phyloP scores from a whole-genome alignment of 2,888 invertebrate species.

The Boloria selene region DNA sequence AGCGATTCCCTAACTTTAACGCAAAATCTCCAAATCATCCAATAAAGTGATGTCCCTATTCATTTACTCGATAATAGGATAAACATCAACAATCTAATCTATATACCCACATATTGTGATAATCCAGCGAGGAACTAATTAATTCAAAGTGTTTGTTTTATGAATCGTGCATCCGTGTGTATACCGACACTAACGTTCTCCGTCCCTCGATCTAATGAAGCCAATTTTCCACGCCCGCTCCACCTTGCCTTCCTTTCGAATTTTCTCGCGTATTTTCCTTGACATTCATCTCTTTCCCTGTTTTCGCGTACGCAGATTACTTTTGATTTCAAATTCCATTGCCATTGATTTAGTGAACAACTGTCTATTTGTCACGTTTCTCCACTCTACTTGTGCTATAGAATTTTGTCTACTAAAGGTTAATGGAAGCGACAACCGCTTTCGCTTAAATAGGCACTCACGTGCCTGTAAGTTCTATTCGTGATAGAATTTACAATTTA shows the following conservation, averaged over 20 bases:
- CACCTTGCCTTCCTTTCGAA: slow-evolving; percentile 76
- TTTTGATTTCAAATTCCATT: slow-evolving; percentile 76
- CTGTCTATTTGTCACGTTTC: slow-evolving; percentile 39
- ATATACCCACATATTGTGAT: neutral
- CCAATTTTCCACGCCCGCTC: slow-evolving; percentile 75
- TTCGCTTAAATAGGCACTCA: slow-evolving; percentile 13
- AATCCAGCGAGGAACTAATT: slow-evolving; percentile 19
- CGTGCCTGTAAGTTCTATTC: slow-evolving; percentile 7
- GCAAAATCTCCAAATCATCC: too few species aligned
- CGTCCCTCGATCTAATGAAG: slow-evolving; percentile 77
- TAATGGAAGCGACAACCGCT: slow-evolving; percentile 13
- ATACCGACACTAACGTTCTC: slow-evolving; percentile 49
- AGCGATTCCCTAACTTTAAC: too few species aligned
- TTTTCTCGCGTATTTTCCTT: slow-evolving; percentile 78
- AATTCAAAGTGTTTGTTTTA: slow-evolving; percentile 25
- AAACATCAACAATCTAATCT: slow-evolving; percentile 5
- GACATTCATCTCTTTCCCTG: slow-evolving; percentile 76
- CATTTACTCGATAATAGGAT: neutral
- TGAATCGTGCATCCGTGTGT: slow-evolving; percentile 20
- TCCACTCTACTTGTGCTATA: slow-evolving; percentile 19
- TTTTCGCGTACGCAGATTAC: slow-evolving; percentile 75
- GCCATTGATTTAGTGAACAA: slow-evolving; percentile 71
- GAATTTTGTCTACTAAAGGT: slow-evolving; percentile 23
- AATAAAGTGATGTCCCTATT: neutral
- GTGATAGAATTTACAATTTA: slow-evolving; percentile 1